A percentile compares a stretch with the other conserved stretches of the same genome.
phyloP scores from a whole-genome alignment of 2,113 vertebrate genomes.

The Urocolius indicus region DNA sequence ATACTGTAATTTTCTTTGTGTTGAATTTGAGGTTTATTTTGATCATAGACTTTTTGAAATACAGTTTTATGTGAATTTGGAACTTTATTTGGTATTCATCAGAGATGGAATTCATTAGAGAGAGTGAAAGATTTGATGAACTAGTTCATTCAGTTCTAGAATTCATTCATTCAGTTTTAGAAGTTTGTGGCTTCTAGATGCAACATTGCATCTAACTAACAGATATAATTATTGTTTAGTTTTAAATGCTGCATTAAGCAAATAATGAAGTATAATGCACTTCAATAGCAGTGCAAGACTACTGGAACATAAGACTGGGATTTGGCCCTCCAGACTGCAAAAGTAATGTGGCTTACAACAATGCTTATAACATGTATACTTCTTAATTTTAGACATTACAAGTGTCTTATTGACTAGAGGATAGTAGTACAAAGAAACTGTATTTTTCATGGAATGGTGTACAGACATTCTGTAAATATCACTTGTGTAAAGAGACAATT shows the following conservation, averaged over 20 bases:
- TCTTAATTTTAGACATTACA: background rate
- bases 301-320: background rate
- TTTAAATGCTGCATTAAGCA: background rate
- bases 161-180: accelerated
- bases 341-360: background rate
- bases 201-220: background rate
- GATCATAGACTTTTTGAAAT: background rate
- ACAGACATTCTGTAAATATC: background rate
- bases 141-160: background rate
- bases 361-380: background rate
- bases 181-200: background rate
- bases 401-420: background rate
- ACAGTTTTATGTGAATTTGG: background rate
- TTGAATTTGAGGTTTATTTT: background rate
- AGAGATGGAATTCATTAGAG: background rate
- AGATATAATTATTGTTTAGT: background rate
- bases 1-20: background rate
- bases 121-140: background rate
- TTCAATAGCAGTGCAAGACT: background rate
- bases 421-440: background rate
- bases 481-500: background rate
- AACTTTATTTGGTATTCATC: background rate
- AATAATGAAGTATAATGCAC: background rate
- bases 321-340: background rate
- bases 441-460: background rate